Evolutionary conservation across 2,888 invertebrate genomes (phyloP), one percentile per base, ranked within the genome.

Genomic region (Synergus umbraculus): DNA sequence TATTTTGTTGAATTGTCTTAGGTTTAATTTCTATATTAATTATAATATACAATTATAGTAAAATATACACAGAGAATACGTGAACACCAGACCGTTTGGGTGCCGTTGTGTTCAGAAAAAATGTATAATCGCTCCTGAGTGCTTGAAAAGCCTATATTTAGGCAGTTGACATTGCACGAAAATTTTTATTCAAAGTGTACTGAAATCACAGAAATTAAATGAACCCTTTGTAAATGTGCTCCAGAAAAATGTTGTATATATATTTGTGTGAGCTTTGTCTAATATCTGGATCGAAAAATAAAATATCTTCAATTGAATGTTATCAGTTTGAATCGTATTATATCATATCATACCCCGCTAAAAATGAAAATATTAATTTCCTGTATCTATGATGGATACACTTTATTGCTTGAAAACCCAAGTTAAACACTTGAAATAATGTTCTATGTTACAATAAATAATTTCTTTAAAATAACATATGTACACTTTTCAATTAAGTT

Each of bases 181-280:
- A 29, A 69, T 15, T 37, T 49, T 54, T 54, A 37, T 37, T 78
- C 41, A 73, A 83, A 77, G 64, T 79, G 77, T 76, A 81, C 58
- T 63, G 69, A 78, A 76, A 73, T 83, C 58, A 77, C 49, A 64
- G 76, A 81, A 22, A 73, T 78, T 64, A 58, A 60, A 77, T 78
- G 54, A 81, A 78, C 77, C 85, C 78, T 81, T 86, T 90, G 90
- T 90, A 89, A 90, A 90, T 90, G 89, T 90, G 86, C 88, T 88
- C 87, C 18, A 22, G 85, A 89, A 49, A 69, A 69, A 49, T 49
- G 29, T 49, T 89, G 86, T 87, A 83, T 86, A 85, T 88, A 90
- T 91, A 90, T 88, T 90, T 85, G 88, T 90, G 90, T 91, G 90
- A 88, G 85, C 85, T 90, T 90, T 90, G 85, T 85, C 85, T 86